phyloP scores from a whole-genome alignment of 2,113 vertebrate species.

The Sigmodon hispidus region DNA sequence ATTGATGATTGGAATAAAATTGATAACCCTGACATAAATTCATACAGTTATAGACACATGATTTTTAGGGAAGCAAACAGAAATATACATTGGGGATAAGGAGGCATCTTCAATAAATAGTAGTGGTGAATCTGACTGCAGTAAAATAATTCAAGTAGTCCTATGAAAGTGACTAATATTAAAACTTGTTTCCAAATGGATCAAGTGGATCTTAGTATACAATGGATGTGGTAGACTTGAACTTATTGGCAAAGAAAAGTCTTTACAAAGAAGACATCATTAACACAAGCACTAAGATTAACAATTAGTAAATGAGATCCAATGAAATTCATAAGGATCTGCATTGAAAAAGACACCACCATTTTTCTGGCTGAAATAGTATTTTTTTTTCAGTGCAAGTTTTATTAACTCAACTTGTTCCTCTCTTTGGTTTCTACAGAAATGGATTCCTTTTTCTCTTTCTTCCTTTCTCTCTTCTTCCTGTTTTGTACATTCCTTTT shows the following conservation, averaged over 20 bases:
- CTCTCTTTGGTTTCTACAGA: too few relatives aligned
- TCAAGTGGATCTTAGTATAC: neutral
- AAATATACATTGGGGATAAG: neutral
- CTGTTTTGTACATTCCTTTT: accelerated
- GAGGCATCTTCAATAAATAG: neutral
- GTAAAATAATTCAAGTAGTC: neutral
- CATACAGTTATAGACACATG: neutral
- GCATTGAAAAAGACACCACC: neutral
- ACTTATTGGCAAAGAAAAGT: neutral
- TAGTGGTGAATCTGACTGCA: accelerated
- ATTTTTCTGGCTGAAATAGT: too few relatives aligned
- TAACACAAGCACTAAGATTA: neutral
- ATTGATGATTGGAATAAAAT: neutral
- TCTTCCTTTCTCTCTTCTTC: too few relatives aligned
- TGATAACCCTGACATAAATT: neutral
- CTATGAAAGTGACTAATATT: neutral
- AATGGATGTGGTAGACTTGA: neutral
- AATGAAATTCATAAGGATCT: neutral
- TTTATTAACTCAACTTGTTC: too few relatives aligned
- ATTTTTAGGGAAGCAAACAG: accelerated
- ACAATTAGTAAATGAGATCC: neutral
- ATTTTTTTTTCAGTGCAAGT: too few relatives aligned
- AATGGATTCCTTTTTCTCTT: too few relatives aligned
- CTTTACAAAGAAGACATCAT: neutral
- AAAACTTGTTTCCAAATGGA: neutral